Conservation (phyloP, 2,888 invertebrate species). For the Disparrhopalites patrizii region DNA sequence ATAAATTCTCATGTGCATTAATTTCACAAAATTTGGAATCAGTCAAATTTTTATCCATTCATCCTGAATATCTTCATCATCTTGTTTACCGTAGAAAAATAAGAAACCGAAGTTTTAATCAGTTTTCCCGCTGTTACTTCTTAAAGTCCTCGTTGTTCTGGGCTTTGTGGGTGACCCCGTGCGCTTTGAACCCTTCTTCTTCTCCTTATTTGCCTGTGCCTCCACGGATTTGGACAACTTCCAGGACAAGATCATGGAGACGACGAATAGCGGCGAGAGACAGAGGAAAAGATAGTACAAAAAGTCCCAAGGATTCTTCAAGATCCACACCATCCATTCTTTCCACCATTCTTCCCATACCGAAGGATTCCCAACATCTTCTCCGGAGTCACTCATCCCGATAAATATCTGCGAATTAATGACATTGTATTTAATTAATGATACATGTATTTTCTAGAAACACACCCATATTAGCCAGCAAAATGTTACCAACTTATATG, state of each 20-base stretch:
- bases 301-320: conserved; percentile 38
- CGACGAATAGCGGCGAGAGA: conserved; percentile 32
- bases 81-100: neutral
- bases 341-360: conserved; percentile 30
- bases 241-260: conserved; percentile 34
- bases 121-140: conserved; percentile 28
- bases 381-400: no score
- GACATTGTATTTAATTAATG: no score
- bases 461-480: no score
- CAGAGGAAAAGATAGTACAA: conserved; percentile 33
- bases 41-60: no score
- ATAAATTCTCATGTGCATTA: no score
- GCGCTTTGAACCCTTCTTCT: conserved; percentile 21
- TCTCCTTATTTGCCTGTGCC: conserved; percentile 28
- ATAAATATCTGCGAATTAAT: no score
- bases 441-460: no score
- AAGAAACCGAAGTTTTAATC: no score
- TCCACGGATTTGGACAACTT: conserved; percentile 32
- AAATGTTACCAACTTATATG: no score
- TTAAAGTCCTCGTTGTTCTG: conserved; percentile 23
- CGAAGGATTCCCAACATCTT: neutral
- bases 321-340: conserved; percentile 33
- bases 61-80: no score
- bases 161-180: conserved; percentile 7
- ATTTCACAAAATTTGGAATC: no score